Percentiles rank a stretch among this genome's conserved stretches.
Conservation (phyloP, 2,888 invertebrate genomes). For the Allygus modestus region DNA sequence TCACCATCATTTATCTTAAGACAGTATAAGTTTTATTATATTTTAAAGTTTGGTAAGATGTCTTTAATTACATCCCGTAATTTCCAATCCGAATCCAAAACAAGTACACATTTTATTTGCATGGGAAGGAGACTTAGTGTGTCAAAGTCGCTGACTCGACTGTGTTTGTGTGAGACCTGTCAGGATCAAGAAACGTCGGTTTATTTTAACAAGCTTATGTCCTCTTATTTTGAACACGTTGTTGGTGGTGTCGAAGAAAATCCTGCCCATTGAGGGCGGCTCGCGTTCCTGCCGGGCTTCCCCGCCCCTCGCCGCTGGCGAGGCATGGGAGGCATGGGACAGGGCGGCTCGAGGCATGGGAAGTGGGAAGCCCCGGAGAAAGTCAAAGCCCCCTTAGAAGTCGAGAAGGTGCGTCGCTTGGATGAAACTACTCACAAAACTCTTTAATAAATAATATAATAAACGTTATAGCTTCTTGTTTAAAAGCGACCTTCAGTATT, state of each 20-base stretch:
- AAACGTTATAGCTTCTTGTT: too few species aligned
- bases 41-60: too few species aligned
- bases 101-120: not conserved
- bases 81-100: not conserved
- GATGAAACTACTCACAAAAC: too few species aligned
- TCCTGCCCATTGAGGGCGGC: not conserved
- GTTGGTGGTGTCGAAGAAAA: not conserved
- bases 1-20: too few species aligned
- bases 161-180: slow-evolving; percentile 10
- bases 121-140: not conserved
- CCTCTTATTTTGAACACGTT: slow-evolving; percentile 5
- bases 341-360: not conserved
- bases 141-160: slow-evolving; percentile 6
- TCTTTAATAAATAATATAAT: too few species aligned
- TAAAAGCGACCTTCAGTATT: too few species aligned
- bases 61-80: too few species aligned
- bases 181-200: not conserved
- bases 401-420: not conserved
- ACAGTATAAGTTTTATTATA: too few species aligned
- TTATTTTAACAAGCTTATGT: slow-evolving; percentile 20
- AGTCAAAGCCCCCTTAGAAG: not conserved
- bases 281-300: not conserved
- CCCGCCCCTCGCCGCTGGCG: too few species aligned
- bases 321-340: too few species aligned
- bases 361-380: not conserved